Conservation (phyloP, 2,113 vertebrate genomes). For the Hyla sarda region DNA sequence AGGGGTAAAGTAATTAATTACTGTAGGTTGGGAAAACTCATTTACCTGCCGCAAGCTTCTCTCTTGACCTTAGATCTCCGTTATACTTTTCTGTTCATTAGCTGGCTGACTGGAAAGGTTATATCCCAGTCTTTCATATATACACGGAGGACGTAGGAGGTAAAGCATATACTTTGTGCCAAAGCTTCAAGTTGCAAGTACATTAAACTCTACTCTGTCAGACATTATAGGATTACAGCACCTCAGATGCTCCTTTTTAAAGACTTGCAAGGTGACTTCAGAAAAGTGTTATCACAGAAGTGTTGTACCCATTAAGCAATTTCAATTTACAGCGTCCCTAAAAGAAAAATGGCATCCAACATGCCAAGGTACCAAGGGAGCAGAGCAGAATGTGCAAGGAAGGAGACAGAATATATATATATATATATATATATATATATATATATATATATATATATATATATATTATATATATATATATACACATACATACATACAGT, state of each 20-base stretch:
- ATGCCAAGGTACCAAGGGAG: neutral
- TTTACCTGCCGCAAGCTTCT: slow-evolving; percentile 7
- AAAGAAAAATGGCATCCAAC: neutral
- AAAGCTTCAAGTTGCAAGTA: slow-evolving; percentile 26
- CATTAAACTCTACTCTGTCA: slow-evolving; percentile 43
- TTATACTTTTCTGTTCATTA: slow-evolving; percentile 20
- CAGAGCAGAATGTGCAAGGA: neutral
- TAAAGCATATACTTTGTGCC: slow-evolving; percentile 14
- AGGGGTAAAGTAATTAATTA: neutral
- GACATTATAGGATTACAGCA: slow-evolving; percentile 49
- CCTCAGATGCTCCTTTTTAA: slow-evolving; percentile 20
- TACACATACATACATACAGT: no score
- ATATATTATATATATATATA: no score
- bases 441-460: no score
- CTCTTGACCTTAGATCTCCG: slow-evolving; percentile 6
- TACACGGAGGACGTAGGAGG: slow-evolving; percentile 33
- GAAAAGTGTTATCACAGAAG: slow-evolving; percentile 20
- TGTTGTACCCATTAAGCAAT: neutral
- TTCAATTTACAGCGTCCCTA: slow-evolving; percentile 12
- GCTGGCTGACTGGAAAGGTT: slow-evolving; percentile 15
- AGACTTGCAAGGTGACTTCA: slow-evolving; percentile 52
- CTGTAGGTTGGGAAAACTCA: neutral
- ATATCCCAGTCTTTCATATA: slow-evolving; percentile 20
- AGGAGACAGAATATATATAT: no score
- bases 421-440: no score